A percentile compares a stretch with the other conserved stretches of the same genome.
phyloP scores from a whole-genome alignment of 2,888 invertebrate genomes.

The Euzophera pinguis region DNA sequence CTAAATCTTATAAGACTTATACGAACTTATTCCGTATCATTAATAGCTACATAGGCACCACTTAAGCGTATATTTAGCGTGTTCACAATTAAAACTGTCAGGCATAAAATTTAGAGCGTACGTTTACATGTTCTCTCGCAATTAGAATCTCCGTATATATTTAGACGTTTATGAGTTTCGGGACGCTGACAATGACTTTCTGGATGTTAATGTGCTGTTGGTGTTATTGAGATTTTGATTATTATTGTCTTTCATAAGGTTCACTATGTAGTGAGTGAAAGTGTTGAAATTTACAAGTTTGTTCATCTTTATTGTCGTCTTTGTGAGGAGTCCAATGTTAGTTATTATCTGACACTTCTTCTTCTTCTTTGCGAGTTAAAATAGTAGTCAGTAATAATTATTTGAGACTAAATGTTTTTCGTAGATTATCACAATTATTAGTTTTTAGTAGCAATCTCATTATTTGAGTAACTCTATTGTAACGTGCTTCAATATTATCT shows the following conservation, averaged over 20 bases:
- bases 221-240: not conserved
- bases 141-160: constrained; percentile 46
- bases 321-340: too few species aligned
- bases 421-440: too few species aligned
- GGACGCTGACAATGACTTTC: constrained; percentile 2
- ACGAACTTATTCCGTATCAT: constrained; percentile 35
- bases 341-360: too few species aligned
- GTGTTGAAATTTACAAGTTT: too few species aligned
- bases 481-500: too few species aligned
- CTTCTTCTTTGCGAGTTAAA: too few species aligned
- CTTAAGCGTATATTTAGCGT: constrained; percentile 55
- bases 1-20: constrained; percentile 15
- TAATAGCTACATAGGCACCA: constrained; percentile 58
- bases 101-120: constrained; percentile 30
- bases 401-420: too few species aligned
- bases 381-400: too few species aligned
- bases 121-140: constrained; percentile 37
- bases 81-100: constrained; percentile 37
- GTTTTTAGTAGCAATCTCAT: too few species aligned
- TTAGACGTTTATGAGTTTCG: constrained; percentile 48
- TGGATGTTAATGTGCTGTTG: not conserved
- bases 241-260: not conserved
- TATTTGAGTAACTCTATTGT: too few species aligned
- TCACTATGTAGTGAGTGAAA: too few species aligned
- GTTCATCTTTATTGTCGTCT: too few species aligned